Percentiles rank a stretch among this genome's conserved stretches.
Evolutionary conservation across 2,113 vertebrate species (phyloP).

Genomic region (Poeciliopsis occidentalis): DNA sequence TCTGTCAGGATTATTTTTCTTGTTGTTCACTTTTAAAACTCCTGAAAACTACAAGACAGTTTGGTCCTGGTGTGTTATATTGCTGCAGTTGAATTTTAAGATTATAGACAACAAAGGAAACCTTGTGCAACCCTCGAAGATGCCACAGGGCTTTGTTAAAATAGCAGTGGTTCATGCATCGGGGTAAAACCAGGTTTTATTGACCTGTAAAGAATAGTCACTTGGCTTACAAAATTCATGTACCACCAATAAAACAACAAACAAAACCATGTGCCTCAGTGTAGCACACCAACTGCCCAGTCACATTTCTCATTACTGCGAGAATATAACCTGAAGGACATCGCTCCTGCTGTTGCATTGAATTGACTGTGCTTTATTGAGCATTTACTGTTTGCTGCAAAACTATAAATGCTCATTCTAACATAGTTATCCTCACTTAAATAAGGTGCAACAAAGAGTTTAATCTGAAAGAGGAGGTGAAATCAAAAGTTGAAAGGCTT

Average conservation of each 20-base stretch:
- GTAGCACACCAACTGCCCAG: background rate
- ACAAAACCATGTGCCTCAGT: background rate
- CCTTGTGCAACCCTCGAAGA: background rate
- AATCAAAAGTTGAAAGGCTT: background rate
- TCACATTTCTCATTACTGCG: background rate
- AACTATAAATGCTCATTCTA: background rate
- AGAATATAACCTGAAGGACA: background rate
- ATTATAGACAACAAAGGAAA: background rate
- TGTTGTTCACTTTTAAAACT: background rate
- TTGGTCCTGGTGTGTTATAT: constrained; percentile 1
- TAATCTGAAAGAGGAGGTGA: background rate
- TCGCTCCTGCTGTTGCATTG: background rate
- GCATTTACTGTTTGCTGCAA: background rate
- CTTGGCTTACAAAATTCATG: background rate
- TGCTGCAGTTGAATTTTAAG: background rate
- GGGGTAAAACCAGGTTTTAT: background rate
- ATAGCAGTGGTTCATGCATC: background rate
- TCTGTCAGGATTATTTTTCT: background rate
- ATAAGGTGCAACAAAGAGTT: background rate
- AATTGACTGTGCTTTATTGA: background rate
- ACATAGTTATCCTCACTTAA: background rate
- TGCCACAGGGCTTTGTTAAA: constrained; percentile 5
- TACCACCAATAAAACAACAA: constrained; percentile 2
- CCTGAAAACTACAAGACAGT: background rate
- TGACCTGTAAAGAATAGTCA: background rate